Conservation (phyloP, 2,888 invertebrate species). For the Sarcophaga rosellei region DNA sequence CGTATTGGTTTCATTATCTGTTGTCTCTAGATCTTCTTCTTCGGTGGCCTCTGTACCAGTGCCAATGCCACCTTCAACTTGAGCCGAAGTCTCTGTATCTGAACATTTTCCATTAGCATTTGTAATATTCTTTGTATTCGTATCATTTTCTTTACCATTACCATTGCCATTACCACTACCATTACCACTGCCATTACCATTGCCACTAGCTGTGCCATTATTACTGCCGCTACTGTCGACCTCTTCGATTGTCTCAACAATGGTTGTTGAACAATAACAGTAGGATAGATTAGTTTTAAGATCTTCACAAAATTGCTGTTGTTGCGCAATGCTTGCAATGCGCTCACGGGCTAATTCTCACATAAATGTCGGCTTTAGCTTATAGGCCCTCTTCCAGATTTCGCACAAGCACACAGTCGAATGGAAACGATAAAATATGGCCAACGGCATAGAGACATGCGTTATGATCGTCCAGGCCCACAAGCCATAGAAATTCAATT, state of each 20-base stretch:
- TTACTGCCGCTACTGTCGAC: slow-evolving; percentile 73
- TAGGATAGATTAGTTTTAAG: slow-evolving; percentile 79
- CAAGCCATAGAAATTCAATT: slow-evolving; percentile 94
- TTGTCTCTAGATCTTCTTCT: slow-evolving; percentile 68
- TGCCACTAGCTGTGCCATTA: slow-evolving; percentile 58
- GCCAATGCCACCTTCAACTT: slow-evolving; percentile 57
- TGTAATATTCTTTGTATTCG: slow-evolving; percentile 62
- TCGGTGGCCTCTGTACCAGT: slow-evolving; percentile 66
- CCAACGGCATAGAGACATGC: slow-evolving; percentile 95
- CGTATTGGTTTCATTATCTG: slow-evolving; percentile 63
- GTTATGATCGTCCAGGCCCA: slow-evolving; percentile 98
- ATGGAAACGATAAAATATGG: slow-evolving; percentile 97
- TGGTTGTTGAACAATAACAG: slow-evolving; percentile 79
- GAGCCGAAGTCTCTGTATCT: slow-evolving; percentile 61
- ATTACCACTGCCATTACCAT: slow-evolving; percentile 70
- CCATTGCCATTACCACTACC: slow-evolving; percentile 60
- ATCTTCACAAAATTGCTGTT: slow-evolving; percentile 79
- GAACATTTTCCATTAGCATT: slow-evolving; percentile 53
- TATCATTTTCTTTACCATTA: slow-evolving; percentile 60
- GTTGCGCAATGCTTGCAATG: slow-evolving; percentile 80
- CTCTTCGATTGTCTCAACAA: slow-evolving; percentile 78
- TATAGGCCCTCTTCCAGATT: slow-evolving; percentile 98
- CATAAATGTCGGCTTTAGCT: slow-evolving; percentile 93
- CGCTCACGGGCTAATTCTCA: slow-evolving; percentile 83
- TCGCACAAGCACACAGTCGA: slow-evolving; percentile 97